A percentile compares a stretch with the other conserved stretches of the same genome.
Evolutionary conservation across 2,888 invertebrate species (phyloP).

Genomic region (Galerucella calmariensis): DNA sequence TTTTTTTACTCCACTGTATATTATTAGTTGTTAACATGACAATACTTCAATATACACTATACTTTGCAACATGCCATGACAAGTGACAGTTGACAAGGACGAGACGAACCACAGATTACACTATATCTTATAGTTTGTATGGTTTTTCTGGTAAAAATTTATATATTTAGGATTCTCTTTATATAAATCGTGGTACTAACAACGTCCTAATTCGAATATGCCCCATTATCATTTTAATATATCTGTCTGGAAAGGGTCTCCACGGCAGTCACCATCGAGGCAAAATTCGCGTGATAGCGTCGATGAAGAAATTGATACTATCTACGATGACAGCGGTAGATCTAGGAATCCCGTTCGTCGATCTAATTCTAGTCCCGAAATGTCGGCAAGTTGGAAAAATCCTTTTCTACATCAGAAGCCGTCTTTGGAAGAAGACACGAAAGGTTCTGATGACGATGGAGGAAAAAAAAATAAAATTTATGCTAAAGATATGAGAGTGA

Average conservation of each 20-base stretch:
- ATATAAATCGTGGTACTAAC: too few relatives aligned
- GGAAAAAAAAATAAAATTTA: conserved; percentile 73
- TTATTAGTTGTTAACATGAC: too few relatives aligned
- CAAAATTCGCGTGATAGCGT: conserved; percentile 69
- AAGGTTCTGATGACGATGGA: conserved; percentile 57
- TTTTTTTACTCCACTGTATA: too few relatives aligned
- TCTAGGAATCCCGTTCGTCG: conserved; percentile 86
- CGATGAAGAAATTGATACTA: conserved; percentile 66
- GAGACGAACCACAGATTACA: too few relatives aligned
- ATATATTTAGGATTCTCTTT: too few relatives aligned
- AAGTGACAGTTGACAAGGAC: too few relatives aligned
- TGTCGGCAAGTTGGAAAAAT: conserved; percentile 88
- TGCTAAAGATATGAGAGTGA: conserved; percentile 82
- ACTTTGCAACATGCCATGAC: too few relatives aligned
- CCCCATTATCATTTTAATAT: not conserved
- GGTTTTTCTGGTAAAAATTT: too few relatives aligned
- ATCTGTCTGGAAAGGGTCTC: conserved; percentile 41
- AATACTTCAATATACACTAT: too few relatives aligned
- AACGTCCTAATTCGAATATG: not conserved
- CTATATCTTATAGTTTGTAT: too few relatives aligned
- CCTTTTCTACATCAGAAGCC: conserved; percentile 70
- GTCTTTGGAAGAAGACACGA: conserved; percentile 53
- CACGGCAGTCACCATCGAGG: conserved; percentile 65
- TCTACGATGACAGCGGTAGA: conserved; percentile 62
- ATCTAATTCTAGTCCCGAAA: conserved; percentile 92